These are phyloP conservation scores for Amblyopsis rosae DNA, from an alignment of 2,113 vertebrate genomes.

Conservation along the genomic window DNA sequence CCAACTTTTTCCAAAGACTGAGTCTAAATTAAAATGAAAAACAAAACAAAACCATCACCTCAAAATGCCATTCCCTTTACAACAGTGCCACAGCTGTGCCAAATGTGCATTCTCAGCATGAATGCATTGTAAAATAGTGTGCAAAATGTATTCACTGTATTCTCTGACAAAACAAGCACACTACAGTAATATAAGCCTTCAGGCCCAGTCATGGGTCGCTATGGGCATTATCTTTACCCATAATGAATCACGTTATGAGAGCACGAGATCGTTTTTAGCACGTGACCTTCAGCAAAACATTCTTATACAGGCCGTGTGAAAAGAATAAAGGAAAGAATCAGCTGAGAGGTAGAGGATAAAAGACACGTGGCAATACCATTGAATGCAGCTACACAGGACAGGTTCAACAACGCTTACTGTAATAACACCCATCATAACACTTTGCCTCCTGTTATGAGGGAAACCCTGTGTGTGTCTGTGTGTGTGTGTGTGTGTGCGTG, in stretches of 20 bases:
- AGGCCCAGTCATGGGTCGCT: not conserved
- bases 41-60: no score
- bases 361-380: constrained; percentile 22
- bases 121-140: not conserved
- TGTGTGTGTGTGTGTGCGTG: constrained; percentile 14
- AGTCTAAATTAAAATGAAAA: not conserved
- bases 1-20: not conserved
- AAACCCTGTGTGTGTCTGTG: constrained; percentile 5
- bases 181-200: not conserved
- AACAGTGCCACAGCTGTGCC: no score
- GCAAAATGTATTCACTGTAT: not conserved
- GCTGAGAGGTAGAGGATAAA: constrained; percentile 6
- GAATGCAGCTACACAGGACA: constrained; percentile 28
- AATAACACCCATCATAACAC: not conserved
- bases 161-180: not conserved
- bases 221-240: constrained; percentile 8
- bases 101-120: not conserved
- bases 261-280: constrained; percentile 23
- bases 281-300: constrained; percentile 17
- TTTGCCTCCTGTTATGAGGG: constrained; percentile 18
- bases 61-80: not conserved
- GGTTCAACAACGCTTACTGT: constrained; percentile 22
- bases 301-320: not conserved
- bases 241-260: constrained; percentile 42
- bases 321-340: constrained; percentile 24